Evolutionary conservation across 2,797 vertebrate genomes (phyloP).

Genomic region (Tenualosa ilisha): DNA sequence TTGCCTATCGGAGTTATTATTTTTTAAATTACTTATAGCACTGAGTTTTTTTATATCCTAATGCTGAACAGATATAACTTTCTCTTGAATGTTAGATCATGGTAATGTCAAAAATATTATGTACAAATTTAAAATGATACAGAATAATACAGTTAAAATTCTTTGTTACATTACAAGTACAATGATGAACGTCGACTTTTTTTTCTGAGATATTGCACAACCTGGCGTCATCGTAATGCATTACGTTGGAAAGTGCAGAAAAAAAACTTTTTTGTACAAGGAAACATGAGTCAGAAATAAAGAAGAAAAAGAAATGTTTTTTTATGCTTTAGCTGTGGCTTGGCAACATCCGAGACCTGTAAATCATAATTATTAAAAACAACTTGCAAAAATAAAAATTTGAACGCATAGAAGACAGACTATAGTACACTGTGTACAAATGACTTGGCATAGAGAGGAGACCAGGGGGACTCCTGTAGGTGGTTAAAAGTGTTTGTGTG

Average conservation of each 20-base stretch:
- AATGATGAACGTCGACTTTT: constrained; percentile 83
- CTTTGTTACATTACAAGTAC: constrained; percentile 90
- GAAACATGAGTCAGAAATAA: constrained; percentile 80
- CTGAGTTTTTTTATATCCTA: constrained; percentile 20
- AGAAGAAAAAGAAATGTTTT: constrained; percentile 59
- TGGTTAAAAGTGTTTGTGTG: constrained; percentile 69
- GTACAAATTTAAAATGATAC: constrained; percentile 85
- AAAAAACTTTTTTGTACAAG: constrained; percentile 73
- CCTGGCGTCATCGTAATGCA: constrained; percentile 75
- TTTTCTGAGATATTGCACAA: constrained; percentile 84
- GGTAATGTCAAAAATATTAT: constrained; percentile 90
- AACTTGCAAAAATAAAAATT: constrained; percentile 58
- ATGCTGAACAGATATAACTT: constrained; percentile 51
- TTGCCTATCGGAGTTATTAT: neutral
- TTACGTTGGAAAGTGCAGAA: constrained; percentile 88
- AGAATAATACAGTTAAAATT: constrained; percentile 89
- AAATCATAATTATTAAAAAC: constrained; percentile 50
- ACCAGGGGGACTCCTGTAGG: constrained; percentile 69
- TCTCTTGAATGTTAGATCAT: constrained; percentile 76
- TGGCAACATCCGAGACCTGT: constrained; percentile 71
- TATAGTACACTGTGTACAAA: constrained; percentile 83
- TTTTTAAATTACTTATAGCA: constrained; percentile 20
- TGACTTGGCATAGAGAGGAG: constrained; percentile 81
- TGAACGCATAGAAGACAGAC: constrained; percentile 49
- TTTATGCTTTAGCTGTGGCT: constrained; percentile 74